phyloP scores from a whole-genome alignment of 2,888 invertebrate genomes.

The Aleiodes leptofemur region DNA sequence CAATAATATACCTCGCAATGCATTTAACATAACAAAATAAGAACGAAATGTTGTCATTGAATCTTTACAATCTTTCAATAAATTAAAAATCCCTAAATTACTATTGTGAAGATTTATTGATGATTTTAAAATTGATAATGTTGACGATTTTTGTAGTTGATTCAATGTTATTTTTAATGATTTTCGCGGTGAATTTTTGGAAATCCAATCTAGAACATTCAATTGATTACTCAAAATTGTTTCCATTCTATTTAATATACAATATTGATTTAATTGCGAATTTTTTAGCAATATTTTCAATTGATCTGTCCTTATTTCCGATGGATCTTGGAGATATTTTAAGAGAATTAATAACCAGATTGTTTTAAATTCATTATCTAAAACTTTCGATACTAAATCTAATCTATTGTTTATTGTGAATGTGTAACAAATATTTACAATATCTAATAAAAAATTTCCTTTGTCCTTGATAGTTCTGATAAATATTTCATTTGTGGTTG shows the following conservation, averaged over 20 bases:
- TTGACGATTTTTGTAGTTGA: slow-evolving; percentile 60
- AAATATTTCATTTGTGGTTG: slow-evolving; percentile 64
- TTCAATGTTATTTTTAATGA: slow-evolving; percentile 58
- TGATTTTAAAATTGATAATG: slow-evolving; percentile 63
- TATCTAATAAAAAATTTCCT: slow-evolving; percentile 68
- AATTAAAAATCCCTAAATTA: slow-evolving; percentile 56
- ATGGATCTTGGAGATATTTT: slow-evolving; percentile 60
- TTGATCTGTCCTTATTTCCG: slow-evolving; percentile 51
- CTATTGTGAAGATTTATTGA: slow-evolving; percentile 64
- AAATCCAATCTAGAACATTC: slow-evolving; percentile 63
- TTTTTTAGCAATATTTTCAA: slow-evolving; percentile 63
- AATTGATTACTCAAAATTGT: slow-evolving; percentile 58
- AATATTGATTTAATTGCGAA: slow-evolving; percentile 50
- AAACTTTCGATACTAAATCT: slow-evolving; percentile 58
- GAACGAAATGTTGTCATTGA: slow-evolving; percentile 60
- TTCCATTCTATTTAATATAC: slow-evolving; percentile 55
- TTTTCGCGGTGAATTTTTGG: slow-evolving; percentile 6
- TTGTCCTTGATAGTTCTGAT: slow-evolving; percentile 60
- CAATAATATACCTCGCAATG: slow-evolving; percentile 64
- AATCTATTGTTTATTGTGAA: slow-evolving; percentile 59
- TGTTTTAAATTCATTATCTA: slow-evolving; percentile 59
- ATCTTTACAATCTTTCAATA: slow-evolving; percentile 59
- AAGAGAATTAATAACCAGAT: slow-evolving; percentile 68
- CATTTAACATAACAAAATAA: slow-evolving; percentile 63
- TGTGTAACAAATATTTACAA: slow-evolving; percentile 66